These are phyloP conservation scores for Beris morrisii DNA, from an alignment of 2,888 invertebrate species.

Conservation along the genomic window DNA sequence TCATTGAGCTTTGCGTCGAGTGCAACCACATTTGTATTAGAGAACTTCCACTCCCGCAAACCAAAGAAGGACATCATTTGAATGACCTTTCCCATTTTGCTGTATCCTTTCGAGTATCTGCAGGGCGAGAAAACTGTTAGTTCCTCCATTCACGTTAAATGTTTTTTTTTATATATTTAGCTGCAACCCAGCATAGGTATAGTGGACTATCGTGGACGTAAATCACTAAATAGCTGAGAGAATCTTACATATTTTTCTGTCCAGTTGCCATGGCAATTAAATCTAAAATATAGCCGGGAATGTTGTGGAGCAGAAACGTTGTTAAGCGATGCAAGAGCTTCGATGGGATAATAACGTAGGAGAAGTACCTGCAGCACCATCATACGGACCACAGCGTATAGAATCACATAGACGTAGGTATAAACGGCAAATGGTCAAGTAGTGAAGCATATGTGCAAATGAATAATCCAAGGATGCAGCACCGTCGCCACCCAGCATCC, in stretches of 20 bases:
- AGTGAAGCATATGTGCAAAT: constrained; percentile 28
- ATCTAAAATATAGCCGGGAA: constrained; percentile 57
- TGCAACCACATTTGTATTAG: constrained; percentile 53
- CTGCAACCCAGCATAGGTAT: background rate
- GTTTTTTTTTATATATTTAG: background rate
- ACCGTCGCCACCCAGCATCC: background rate
- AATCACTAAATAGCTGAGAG: constrained; percentile 21
- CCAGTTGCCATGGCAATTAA: constrained; percentile 55
- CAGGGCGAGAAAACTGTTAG: background rate
- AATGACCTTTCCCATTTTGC: constrained; percentile 54
- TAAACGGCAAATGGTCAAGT: constrained; percentile 4
- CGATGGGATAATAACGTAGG: constrained; percentile 56
- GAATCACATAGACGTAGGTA: background rate
- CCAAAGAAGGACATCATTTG: constrained; percentile 57
- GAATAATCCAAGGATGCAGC: constrained; percentile 3
- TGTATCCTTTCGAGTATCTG: constrained; percentile 53
- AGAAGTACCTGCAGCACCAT: constrained; percentile 52
- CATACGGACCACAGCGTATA: background rate
- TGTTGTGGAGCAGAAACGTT: constrained; percentile 55
- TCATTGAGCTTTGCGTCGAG: constrained; percentile 48
- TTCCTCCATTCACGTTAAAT: background rate
- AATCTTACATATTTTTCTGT: constrained; percentile 56
- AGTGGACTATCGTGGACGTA: constrained; percentile 9
- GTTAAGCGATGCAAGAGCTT: constrained; percentile 54
- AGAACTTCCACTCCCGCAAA: constrained; percentile 54